A percentile compares a stretch with the other conserved stretches of the same genome.
phyloP scores from a whole-genome alignment of 2,797 vertebrate species.

The Paramormyrops hopkinsi region DNA sequence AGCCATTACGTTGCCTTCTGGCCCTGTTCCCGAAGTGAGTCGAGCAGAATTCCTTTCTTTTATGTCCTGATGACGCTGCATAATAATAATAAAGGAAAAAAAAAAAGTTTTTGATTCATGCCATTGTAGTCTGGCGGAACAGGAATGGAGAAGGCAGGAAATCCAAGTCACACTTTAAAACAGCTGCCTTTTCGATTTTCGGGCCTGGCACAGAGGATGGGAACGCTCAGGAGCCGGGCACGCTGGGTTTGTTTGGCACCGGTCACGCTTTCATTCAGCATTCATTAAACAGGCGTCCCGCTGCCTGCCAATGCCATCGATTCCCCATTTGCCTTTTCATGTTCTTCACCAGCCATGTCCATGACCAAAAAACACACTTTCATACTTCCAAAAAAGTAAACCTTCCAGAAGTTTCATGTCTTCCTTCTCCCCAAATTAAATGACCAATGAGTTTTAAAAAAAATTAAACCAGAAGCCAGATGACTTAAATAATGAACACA shows the following conservation, averaged over 20 bases:
- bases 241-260: not conserved
- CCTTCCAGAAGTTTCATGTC: not conserved
- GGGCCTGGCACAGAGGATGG: constrained; percentile 32
- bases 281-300: not conserved
- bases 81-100: not conserved
- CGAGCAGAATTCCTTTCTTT: not conserved
- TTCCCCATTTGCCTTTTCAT: not conserved
- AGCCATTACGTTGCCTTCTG: not conserved
- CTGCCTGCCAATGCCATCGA: not conserved
- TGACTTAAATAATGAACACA: not conserved
- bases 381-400: not conserved
- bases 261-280: not conserved
- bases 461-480: not conserved
- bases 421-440: not conserved
- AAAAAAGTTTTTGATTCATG: constrained; percentile 6
- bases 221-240: not conserved
- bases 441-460: not conserved
- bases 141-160: constrained; percentile 68
- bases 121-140: constrained; percentile 13
- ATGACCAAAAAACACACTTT: not conserved
- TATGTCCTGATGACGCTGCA: not conserved
- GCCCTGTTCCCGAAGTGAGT: not conserved
- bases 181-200: constrained; percentile 66
- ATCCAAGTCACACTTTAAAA: constrained; percentile 65
- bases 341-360: not conserved